Percentiles rank a stretch among this genome's conserved stretches.
phyloP scores from a whole-genome alignment of 1,140 invertebrate species.

The Apolygus lucorum region DNA sequence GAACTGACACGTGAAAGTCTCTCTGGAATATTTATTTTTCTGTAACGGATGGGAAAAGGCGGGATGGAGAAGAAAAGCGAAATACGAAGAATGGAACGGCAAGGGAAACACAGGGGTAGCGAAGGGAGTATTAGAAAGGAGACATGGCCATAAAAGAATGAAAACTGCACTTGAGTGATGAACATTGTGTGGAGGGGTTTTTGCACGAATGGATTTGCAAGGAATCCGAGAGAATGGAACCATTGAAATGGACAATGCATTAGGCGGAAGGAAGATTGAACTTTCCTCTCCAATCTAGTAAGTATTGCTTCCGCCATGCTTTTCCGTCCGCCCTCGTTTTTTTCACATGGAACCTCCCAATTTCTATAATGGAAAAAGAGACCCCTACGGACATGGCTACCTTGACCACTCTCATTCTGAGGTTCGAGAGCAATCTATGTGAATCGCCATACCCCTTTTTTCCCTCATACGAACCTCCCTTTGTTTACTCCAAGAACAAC shows the following conservation, averaged over 20 bases:
- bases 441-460: too few species aligned
- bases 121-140: not conserved
- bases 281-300: constrained; percentile 13
- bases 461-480: too few species aligned
- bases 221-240: constrained; percentile 4
- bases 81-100: not conserved
- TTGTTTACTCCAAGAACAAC: too few species aligned
- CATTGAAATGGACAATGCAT: constrained; percentile 16
- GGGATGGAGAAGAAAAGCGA: not conserved
- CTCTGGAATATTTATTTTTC: not conserved
- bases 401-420: not conserved
- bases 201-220: constrained; percentile 16
- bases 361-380: constrained; percentile 4
- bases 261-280: constrained; percentile 11
- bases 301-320: not conserved
- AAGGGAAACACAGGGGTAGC: not conserved
- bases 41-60: not conserved
- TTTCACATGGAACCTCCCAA: not conserved
- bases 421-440: too few species aligned
- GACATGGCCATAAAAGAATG: constrained; percentile 8
- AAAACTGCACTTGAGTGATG: constrained; percentile 15
- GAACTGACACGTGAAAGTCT: not conserved
- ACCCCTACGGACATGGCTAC: not conserved
- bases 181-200: constrained; percentile 13
- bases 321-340: not conserved